Conservation (phyloP, 2,113 vertebrate genomes). For the Meles meles region DNA sequence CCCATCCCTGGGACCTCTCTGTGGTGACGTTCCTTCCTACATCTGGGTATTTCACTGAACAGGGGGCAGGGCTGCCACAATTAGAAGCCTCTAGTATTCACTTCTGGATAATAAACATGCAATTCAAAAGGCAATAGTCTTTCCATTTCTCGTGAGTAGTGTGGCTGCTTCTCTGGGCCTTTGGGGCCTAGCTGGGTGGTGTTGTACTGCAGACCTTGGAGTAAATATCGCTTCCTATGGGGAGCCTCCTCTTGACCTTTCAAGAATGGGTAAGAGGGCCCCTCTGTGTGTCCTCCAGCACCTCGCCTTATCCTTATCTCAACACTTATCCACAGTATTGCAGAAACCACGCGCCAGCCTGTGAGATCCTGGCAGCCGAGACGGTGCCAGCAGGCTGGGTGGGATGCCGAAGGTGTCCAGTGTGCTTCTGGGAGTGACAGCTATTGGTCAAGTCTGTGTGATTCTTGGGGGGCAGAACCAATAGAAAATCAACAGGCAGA, state of each 20-base stretch:
- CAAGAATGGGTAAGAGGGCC: background rate
- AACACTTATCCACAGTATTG: background rate
- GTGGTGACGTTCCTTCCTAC: background rate
- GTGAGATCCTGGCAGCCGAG: background rate
- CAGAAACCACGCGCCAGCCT: background rate
- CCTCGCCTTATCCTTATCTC: too few relatives aligned
- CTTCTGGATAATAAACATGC: background rate
- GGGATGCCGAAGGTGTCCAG: background rate
- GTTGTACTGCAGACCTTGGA: background rate
- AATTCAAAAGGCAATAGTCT: background rate
- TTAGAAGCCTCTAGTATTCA: background rate
- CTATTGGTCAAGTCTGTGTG: background rate
- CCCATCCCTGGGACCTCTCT: too few relatives aligned
- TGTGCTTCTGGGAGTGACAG: background rate
- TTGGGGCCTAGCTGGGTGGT: background rate
- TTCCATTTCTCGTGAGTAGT: background rate
- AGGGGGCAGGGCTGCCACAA: background rate
- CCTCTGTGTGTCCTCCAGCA: background rate
- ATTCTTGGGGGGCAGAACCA: background rate
- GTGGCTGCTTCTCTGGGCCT: background rate
- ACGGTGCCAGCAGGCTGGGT: background rate
- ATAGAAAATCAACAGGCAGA: background rate
- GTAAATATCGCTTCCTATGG: background rate
- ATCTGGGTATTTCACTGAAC: background rate
- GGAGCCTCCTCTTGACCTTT: background rate